Evolutionary conservation across 1,140 invertebrate genomes (phyloP).

Genomic region (Atta cephalotes): DNA sequence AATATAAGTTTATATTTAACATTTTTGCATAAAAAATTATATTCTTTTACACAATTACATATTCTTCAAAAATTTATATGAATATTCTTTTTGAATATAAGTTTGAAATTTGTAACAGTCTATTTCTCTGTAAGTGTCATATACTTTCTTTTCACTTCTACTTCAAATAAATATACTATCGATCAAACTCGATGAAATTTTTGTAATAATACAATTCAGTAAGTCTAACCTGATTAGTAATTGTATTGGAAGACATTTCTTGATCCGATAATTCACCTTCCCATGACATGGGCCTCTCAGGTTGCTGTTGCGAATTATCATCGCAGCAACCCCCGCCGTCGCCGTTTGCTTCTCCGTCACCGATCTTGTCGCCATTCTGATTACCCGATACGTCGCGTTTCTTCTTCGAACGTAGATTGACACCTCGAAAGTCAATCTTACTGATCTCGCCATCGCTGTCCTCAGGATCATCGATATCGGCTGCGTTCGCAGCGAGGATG

Average conservation of each 20-base stretch:
- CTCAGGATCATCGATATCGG: constrained; percentile 84
- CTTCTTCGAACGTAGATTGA: constrained; percentile 87
- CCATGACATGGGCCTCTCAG: constrained; percentile 95
- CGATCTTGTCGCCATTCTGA: constrained; percentile 70
- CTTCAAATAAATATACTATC: background rate
- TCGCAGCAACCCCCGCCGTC: constrained; percentile 79
- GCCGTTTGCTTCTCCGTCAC: constrained; percentile 63
- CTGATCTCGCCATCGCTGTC: constrained; percentile 87
- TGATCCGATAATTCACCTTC: constrained; percentile 95
- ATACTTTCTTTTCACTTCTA: background rate
- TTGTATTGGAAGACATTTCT: constrained; percentile 87
- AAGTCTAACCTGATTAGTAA: constrained; percentile 83
- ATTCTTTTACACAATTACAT: background rate
- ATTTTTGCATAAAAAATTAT: background rate
- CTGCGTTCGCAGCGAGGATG: constrained; percentile 57
- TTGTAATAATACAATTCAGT: background rate
- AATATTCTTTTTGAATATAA: background rate
- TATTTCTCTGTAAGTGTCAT: background rate
- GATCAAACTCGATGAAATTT: background rate
- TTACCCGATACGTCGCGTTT: constrained; percentile 80
- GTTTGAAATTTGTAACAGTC: background rate
- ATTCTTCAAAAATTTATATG: background rate
- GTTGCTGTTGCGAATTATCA: constrained; percentile 82
- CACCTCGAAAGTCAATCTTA: constrained; percentile 87
- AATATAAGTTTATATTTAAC: background rate